Evolutionary conservation across 2,113 vertebrate species (phyloP), one percentile per base, ranked within the genome.

Genomic region (Chamaetylas fuelleborni): DNA sequence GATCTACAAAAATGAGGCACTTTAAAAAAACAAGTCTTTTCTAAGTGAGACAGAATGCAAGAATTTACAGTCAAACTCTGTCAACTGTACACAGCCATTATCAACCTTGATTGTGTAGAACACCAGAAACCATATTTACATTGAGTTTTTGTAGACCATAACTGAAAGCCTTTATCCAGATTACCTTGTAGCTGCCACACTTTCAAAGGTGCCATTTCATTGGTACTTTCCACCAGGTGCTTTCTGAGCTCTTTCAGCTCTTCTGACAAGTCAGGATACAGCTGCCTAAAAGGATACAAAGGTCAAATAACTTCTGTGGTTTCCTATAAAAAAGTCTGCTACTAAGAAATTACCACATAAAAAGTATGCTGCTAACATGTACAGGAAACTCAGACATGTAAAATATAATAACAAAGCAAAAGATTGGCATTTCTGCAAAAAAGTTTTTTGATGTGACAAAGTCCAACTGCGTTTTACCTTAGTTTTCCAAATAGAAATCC

Each of bases 101-200:
- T 26, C 38, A 61, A 57, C 11, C 50, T 48, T 2, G 0, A 7
- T 2, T 22, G 12, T 3, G 3, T 1, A 48, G 19, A 85, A 36
- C 9, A 29, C 23, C 18, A 38, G 40, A 62, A 89, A 54, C 12
- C 5, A 54, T 0, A 18, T 77, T 81, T 45, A 19, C 72, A 57
- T 3, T 6, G 51, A 54, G 33, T 17, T 51, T 70, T 40, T 77
- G 12, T 6, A 64, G 15, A 24, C n/a, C 25, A 40, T 8, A 12
- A 53, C 17, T 48, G 61, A 85, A 85, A 84, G 19, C 3, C 45
- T 65, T 73, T 25, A 10, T 28, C 38, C 15, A 86, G 33, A 43
- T 93, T 97, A 99, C 99, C 99, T 98, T 99, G 99, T 92, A 99
- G 98, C 73, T 99, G 99, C 99, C 99, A 99, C 4, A 99, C 99